Percentiles rank a stretch among this genome's conserved stretches.
Conservation (phyloP, 2,797 vertebrate species). For the Mus spretus region DNA sequence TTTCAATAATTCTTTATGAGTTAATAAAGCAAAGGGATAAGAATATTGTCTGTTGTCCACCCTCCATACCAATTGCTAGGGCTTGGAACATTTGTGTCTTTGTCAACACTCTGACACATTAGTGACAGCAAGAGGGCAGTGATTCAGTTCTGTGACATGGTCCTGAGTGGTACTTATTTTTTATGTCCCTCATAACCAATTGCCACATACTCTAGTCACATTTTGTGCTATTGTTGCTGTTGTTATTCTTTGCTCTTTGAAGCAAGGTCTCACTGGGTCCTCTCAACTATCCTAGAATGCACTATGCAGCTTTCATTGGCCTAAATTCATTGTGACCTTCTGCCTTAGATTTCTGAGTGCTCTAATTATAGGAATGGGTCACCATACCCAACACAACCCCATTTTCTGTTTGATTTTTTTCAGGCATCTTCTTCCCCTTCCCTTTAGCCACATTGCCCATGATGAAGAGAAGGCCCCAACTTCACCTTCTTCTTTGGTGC, state of each 20-base stretch:
- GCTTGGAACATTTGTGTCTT: neutral
- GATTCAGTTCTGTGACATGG: neutral
- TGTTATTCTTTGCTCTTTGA: neutral
- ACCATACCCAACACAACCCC: neutral
- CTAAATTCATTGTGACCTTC: neutral
- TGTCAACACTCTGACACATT: neutral
- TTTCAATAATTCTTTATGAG: neutral
- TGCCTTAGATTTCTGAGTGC: neutral
- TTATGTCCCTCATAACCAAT: neutral
- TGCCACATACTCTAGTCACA: neutral
- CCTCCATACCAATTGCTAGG: neutral
- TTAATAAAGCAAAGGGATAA: neutral
- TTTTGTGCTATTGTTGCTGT: neutral
- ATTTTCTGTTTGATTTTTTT: neutral
- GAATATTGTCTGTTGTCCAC: neutral
- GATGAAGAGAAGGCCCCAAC: conserved; percentile 32
- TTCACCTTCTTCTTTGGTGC: neutral
- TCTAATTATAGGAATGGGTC: neutral
- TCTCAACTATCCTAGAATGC: neutral
- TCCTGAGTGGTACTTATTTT: neutral
- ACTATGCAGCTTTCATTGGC: neutral
- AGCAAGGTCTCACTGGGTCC: neutral
- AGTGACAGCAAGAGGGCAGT: neutral
- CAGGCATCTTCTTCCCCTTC: neutral
- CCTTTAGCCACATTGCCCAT: neutral